phyloP scores from a whole-genome alignment of 1,140 invertebrate genomes.

The Helicoverpa zea region DNA sequence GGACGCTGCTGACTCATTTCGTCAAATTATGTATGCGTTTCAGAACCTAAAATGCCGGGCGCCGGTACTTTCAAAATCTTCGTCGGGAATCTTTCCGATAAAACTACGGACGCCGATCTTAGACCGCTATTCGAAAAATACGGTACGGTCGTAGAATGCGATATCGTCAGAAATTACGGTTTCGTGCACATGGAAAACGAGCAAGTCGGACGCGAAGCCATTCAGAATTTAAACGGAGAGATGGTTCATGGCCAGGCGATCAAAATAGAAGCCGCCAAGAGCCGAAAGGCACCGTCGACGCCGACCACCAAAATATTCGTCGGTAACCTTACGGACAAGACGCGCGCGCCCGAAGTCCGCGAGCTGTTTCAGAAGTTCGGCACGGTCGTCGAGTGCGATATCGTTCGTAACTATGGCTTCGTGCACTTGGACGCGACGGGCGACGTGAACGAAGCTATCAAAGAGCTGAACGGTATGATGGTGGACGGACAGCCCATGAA shows the following conservation, averaged over 20 bases:
- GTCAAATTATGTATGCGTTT: conserved; percentile 86
- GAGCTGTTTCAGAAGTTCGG: conserved; percentile 95
- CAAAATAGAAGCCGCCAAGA: conserved; percentile 96
- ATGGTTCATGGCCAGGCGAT: conserved; percentile 95
- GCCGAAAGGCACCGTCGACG: conserved; percentile 93
- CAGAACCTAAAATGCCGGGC: conserved; percentile 92
- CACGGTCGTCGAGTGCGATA: conserved; percentile 96
- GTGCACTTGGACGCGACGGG: conserved; percentile 95
- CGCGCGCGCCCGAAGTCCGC: conserved; percentile 94
- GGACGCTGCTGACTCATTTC: conserved; percentile 85
- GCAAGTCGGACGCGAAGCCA: conserved; percentile 95
- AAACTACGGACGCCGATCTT: conserved; percentile 94
- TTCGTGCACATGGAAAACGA: conserved; percentile 99
- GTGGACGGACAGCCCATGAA: conserved; percentile 96
- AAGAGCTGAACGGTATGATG: conserved; percentile 94
- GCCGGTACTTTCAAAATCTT: conserved; percentile 98
- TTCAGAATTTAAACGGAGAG: conserved; percentile 96
- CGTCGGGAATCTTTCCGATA: conserved; percentile 97
- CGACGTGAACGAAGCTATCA: conserved; percentile 94
- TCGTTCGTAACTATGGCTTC: conserved; percentile 97
- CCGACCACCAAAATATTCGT: conserved; percentile 96
- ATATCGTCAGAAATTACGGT: conserved; percentile 98
- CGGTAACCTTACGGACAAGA: conserved; percentile 95
- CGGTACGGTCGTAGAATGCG: conserved; percentile 98
- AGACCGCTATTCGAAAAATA: conserved; percentile 97